Evolutionary conservation across 1,140 invertebrate genomes (phyloP), one percentile per base, ranked within the genome.

Genomic region (Fopius arisanus): DNA sequence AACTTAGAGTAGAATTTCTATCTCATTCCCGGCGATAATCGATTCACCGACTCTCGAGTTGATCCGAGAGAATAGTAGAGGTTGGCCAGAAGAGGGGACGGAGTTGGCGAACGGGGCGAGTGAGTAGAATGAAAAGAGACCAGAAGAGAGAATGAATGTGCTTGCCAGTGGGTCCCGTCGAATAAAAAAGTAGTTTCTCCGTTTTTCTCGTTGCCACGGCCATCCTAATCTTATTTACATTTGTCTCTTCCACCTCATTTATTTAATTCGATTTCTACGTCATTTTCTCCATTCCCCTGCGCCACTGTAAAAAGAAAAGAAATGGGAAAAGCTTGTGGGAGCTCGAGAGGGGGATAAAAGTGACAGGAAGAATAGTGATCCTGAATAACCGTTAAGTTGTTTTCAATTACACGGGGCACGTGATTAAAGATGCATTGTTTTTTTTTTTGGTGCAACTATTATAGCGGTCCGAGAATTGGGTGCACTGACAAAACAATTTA

Each of bases 211-310:
- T 70, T 74, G 51, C 62, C 28, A 66, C 63, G 74, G 62, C 70
- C 26, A 73, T 75, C 74, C 74, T 75, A 75, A 75, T 73, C 66
- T 70, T 72, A 73, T 75, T 75, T 75, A 75, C 67, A 75, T 73
- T 74, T 70, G 73, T 74, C 70, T 73, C 70, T 75, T 65, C 54
- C 67, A 69, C 65, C 66, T 75, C 70, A 75, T 75, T 73, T 72
- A 72, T 75, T 75, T 75, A 67, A 75, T 72, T 75, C 66, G 63
- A 75, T 75, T 75, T 59, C 54, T 70, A 23, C 31, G 43, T 71
- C 33, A 43, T 48, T 67, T 75, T 67, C 51, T 66, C 28, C 31
- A 43, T 48, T 66, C 37, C 26, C 37, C n/a, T 9, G 29, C 26
- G 21, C 37, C 2, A 14, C 43, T 12, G 40, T 43, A 68, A 40